These are phyloP conservation scores for Drosophila infuscata DNA, from an alignment of 2,888 invertebrate genomes.

Conservation along the genomic window DNA sequence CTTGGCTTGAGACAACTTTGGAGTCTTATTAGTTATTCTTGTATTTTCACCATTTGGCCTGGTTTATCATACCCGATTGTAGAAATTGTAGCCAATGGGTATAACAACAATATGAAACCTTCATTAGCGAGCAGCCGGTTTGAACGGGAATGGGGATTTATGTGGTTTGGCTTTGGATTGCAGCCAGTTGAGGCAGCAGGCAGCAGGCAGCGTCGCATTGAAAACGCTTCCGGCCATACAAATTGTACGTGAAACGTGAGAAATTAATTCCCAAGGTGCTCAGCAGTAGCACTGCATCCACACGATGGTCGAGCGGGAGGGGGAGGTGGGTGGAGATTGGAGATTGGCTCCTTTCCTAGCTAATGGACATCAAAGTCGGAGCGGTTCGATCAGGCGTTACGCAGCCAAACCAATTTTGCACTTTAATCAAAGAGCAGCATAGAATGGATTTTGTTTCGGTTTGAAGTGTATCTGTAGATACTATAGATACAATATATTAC, in stretches of 20 bases:
- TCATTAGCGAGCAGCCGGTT: constrained; percentile 64
- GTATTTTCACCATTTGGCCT: neutral
- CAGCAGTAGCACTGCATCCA: constrained; percentile 12
- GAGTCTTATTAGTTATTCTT: neutral
- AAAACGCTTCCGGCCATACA: constrained; percentile 73
- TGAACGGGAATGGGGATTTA: constrained; percentile 6
- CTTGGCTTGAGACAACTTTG: neutral
- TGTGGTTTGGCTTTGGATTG: constrained; percentile 27
- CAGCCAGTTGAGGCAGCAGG: constrained; percentile 12
- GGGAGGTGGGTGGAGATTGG: neutral
- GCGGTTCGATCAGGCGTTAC: constrained; percentile 7
- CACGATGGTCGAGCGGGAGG: neutral
- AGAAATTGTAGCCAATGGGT: constrained; percentile 13
- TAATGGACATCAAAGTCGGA: constrained; percentile 20
- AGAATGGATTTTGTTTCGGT: neutral
- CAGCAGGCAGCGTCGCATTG: constrained; percentile 55
- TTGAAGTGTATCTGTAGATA: neutral
- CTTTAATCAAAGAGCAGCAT: neutral
- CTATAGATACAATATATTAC: neutral
- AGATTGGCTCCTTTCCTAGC: neutral
- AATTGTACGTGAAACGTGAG: constrained; percentile 74
- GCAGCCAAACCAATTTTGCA: neutral
- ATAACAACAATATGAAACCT: constrained; percentile 67
- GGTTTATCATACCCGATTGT: neutral
- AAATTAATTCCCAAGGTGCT: constrained; percentile 72